Evolutionary conservation across 2,113 vertebrate species (phyloP).

Genomic region (Grammomys dolichurus): DNA sequence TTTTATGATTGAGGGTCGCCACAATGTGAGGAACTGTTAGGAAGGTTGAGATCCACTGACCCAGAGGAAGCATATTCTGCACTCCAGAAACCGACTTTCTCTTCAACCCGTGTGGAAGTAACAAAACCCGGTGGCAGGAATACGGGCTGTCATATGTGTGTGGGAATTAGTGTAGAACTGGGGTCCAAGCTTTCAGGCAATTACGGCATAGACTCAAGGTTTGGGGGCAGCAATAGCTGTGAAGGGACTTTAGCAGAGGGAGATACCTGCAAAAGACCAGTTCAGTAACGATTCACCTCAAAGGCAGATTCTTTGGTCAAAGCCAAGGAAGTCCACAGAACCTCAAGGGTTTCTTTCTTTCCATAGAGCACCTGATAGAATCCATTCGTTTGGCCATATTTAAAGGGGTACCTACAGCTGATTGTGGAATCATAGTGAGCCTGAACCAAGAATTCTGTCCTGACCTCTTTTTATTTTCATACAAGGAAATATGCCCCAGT

Average conservation of each 20-base stretch:
- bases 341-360: neutral
- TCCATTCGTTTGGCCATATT: neutral
- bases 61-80: neutral
- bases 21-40: neutral
- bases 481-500: neutral
- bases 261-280: neutral
- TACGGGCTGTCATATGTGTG: neutral
- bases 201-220: neutral
- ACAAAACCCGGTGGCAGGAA: neutral
- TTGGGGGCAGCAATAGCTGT: neutral
- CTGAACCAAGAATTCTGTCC: neutral
- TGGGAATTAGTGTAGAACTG: neutral
- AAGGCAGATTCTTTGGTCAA: neutral
- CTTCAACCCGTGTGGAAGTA: neutral
- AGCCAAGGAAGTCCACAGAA: neutral
- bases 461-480: neutral
- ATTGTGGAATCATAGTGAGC: neutral
- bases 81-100: neutral
- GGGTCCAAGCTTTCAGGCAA: neutral
- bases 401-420: neutral
- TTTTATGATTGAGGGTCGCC: neutral
- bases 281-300: neutral
- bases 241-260: neutral
- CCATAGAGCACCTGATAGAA: neutral
- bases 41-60: neutral